Base-by-base conservation (phyloP, 2,888 invertebrate species). In the Lycaena phlaeas region DNA sequence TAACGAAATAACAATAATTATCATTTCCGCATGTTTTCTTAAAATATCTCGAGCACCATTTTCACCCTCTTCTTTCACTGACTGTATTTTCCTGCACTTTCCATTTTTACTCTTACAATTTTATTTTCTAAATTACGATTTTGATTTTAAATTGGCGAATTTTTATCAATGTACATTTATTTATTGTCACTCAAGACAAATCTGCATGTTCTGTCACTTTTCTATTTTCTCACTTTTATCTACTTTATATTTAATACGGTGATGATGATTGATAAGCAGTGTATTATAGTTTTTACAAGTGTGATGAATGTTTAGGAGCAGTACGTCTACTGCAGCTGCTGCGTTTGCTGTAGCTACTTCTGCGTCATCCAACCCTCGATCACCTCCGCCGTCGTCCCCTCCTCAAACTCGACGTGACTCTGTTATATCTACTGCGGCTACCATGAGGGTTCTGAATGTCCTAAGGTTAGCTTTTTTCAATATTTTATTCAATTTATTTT, bases 301-400 rank as follows among this genome's bases (percentile, higher is more conserved):
- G 10, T 27, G 15, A 10, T 27, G 14, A n/a, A 17, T 34, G 46
- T 75, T 27, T 74, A 92, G 93, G 88, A 92, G 92, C 72, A 93
- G 93, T 65, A 93, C 92, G 1, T 93, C 93, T 1, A 91, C 90
- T n/a, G 93, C 96, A 1, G 94, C 95, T 1, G 91, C 91, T 5
- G 96, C 96, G 1, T 96, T 96, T 70, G 96, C 96, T 3, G 95
- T 94, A 27, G 95, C 96, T 4, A 95, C 95, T 0, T 95, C 95
- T 10, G 95, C 92, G 0, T 93, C 94, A 0, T 92, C 92, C 40
- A 94, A 94, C 64, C 93, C 93, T 2, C 85, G 92, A 14, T 93
- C 93, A 41, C 87, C 89, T 11, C 87, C 82, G 0, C 68, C 78
- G 0, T 72, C 68, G 0, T 82, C 82, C 0, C 82, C 90, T 25